Evolutionary conservation across 2,888 invertebrate genomes (phyloP), one percentile per base, ranked within the genome.

Genomic region (Sclerodermus sp.): DNA sequence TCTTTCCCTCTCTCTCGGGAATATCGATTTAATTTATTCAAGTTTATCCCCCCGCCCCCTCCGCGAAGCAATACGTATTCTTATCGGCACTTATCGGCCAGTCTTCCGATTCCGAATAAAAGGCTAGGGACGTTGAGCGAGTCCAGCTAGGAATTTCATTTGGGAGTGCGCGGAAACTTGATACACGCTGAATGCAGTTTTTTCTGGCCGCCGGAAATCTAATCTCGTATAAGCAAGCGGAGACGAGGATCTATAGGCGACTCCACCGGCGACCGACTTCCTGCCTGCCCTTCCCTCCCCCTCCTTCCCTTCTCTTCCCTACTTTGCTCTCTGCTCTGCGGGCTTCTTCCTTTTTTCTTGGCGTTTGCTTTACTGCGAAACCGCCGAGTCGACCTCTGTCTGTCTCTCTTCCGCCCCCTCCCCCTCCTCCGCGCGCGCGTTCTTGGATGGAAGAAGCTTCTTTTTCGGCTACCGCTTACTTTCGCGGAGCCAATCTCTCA

Each of bases 401-500:
- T 13, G 2, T 34, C 12, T 34, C 34, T 12, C 34, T 34, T 34
- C 34, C 14, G 14, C 10, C 38, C 38, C 5, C 38, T 15, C 9
- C 5, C 14, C 45, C 37, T 16, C 39, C 31, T 37, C 15, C 14
- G 29, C 31, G 2, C 13, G 30, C 10, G 41, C 13, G 34, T 23
- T 14, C 2, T n/a, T n/a, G n/a, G n/a, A n/a, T n/a, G n/a, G n/a
- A n/a, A n/a, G 23, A n/a, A 18, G 8, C 31, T 40, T 23, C 18
- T 13, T n/a, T 36, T 30, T 15, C 15, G 32, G 4, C n/a, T 31
- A 16, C n/a, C 14, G 14, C 43, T 42, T 42, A 16, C 44, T 34
- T 37, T 32, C 38, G 42, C 42, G 51, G 55, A 61, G 53, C 32
- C 49, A 45, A 57, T 53, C 51, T 45, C 37, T 41, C 53, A 55